Base-by-base conservation (phyloP, 1,140 invertebrate genomes). In the Hylaeus anthracinus region DNA sequence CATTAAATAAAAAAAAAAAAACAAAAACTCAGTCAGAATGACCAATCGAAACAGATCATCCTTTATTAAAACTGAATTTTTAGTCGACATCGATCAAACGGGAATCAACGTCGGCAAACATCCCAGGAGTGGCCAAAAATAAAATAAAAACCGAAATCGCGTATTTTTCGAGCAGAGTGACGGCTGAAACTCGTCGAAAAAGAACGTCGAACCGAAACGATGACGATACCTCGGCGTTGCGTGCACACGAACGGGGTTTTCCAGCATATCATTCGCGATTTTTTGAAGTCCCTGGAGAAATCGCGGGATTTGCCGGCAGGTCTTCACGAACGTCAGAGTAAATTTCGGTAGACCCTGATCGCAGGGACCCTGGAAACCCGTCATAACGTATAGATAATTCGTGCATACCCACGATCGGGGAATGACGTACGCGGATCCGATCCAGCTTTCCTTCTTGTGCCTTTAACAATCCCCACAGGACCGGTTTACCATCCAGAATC, bases 201-300 rank as follows among this genome's bases (percentile, higher is more conserved):
- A 26, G 26, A 48, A 48, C 8, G 45, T 1, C 5, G 8, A 48
- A 48, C 1, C 2, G 8, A 48, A 48, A 48, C 26, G 5, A 15
- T 61, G 78, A 84, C 77, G 84, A 84, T 85, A 83, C 65, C 81
- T 83, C 69, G 70, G 72, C 76, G 72, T 61, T 64, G 72, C 76
- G 72, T 73, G 61, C 61, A 51, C 51, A 55, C 43, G 63, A 56
- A 41, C 39, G 60, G 66, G 80, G 81, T 87, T 90, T 51, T 88
- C 90, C 77, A 84, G 78, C 90, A 86, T 89, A 90, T 91, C 91
- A 91, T 92, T 90, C 87, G 89, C 91, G 88, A 91, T 91, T 92
- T 92, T 92, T 90, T 71, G 71, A 6, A 14, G 70, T 90, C 92
- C 91, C 91, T 70, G 78, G 91, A 92, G 91, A 92, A 93, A 92